Percentiles rank a stretch among this genome's conserved stretches.
Conservation (phyloP, 2,113 vertebrate genomes). For the Anarhynchus alexandrinus region DNA sequence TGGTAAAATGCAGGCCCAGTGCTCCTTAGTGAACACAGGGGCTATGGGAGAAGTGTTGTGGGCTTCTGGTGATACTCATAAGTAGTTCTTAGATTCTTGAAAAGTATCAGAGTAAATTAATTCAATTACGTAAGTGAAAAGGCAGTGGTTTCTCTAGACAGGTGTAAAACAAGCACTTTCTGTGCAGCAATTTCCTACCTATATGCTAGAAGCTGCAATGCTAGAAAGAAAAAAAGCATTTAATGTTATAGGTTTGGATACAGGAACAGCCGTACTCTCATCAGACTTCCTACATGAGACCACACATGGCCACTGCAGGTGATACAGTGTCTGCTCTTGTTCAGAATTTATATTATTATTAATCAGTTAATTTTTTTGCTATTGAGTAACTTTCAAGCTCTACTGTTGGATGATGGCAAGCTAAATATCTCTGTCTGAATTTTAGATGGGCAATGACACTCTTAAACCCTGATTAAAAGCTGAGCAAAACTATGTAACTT, state of each 20-base stretch:
- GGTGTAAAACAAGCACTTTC: not conserved
- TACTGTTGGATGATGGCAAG: not conserved
- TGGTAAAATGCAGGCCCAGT: not conserved
- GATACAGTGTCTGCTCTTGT: not conserved
- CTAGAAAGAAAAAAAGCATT: not conserved
- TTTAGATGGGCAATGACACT: not conserved
- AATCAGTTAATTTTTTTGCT: not conserved
- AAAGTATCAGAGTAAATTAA: not conserved
- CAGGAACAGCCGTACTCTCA: not conserved
- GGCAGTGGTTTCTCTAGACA: not conserved
- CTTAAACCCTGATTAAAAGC: not conserved
- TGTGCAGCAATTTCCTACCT: not conserved
- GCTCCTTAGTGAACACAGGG: not conserved
- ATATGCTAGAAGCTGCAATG: not conserved
- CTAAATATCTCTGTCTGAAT: not conserved
- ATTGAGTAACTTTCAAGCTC: not conserved
- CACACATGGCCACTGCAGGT: not conserved
- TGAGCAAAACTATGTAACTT: not conserved
- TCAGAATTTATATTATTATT: not conserved
- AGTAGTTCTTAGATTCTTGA: not conserved
- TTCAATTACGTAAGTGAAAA: not conserved
- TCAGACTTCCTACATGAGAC: not conserved
- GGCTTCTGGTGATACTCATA: not conserved
- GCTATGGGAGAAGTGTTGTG: not conserved
- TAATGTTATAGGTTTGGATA: not conserved